Percentiles rank a stretch among this genome's conserved stretches.
These are phyloP conservation scores for Lagenorhynchus albirostris DNA, from an alignment of 2,113 vertebrate species.

Conservation along the genomic window DNA sequence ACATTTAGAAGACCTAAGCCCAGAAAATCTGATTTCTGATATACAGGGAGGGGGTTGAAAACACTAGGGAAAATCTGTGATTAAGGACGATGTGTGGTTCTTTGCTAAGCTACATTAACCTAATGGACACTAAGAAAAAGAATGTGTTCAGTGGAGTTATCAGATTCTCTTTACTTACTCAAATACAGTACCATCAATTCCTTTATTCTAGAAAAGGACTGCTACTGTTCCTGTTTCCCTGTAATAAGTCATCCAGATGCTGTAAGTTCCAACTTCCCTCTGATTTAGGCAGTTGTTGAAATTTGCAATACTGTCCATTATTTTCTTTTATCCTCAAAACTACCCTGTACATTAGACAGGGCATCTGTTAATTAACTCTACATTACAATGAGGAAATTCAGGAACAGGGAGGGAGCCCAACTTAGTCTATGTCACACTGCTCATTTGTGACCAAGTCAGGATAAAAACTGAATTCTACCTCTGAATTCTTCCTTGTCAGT, in stretches of 20 bases:
- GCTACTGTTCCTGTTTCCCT: not conserved
- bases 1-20: not conserved
- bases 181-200: not conserved
- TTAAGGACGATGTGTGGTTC: not conserved
- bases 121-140: not conserved
- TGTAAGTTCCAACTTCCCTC: not conserved
- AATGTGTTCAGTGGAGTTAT: not conserved
- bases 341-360: not conserved
- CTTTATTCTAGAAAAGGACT: not conserved
- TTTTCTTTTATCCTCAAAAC: not conserved
- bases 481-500: not conserved
- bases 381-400: not conserved
- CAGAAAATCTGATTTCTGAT: constrained; percentile 16
- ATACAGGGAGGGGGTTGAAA: not conserved
- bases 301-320: not conserved
- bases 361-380: not conserved
- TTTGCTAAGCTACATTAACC: constrained; percentile 37
- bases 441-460: not conserved
- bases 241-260: not conserved
- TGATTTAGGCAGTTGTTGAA: not conserved
- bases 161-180: not conserved
- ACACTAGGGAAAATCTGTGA: constrained; percentile 14
- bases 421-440: not conserved
- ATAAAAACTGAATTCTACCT: not conserved
- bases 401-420: not conserved